These are phyloP conservation scores for Cordilura impudica DNA, from an alignment of 2,888 invertebrate genomes.

Conservation along the genomic window DNA sequence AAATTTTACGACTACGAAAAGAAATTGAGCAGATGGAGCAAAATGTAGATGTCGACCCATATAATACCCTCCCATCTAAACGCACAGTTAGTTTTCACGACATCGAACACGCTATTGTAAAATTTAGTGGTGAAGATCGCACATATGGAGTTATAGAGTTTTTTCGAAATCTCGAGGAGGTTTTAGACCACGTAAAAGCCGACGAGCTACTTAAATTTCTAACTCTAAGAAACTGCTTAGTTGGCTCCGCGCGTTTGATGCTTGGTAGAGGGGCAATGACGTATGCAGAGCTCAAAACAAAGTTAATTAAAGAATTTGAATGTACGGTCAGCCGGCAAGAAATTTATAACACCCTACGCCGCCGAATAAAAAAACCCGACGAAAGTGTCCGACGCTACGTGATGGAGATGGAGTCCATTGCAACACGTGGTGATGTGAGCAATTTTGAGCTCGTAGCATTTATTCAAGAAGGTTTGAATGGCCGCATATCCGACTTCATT, in stretches of 20 bases:
- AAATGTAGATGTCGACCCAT: background rate
- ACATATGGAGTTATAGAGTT: slow-evolving; percentile 43
- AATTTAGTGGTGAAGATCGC: slow-evolving; percentile 58
- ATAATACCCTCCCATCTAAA: background rate
- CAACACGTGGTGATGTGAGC: slow-evolving; percentile 39
- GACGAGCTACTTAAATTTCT: slow-evolving; percentile 50
- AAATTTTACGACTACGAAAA: too few relatives aligned
- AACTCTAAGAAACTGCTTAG: slow-evolving; percentile 48
- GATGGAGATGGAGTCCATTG: slow-evolving; percentile 56
- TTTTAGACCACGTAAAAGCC: slow-evolving; percentile 49
- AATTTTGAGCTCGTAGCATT: slow-evolving; percentile 57
- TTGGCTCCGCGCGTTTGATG: slow-evolving; percentile 35
- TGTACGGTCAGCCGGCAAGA: slow-evolving; percentile 43
- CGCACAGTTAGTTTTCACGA: slow-evolving; percentile 50
- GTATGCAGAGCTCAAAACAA: slow-evolving; percentile 38
- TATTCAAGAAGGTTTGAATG: slow-evolving; percentile 50
- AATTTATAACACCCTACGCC: slow-evolving; percentile 36
- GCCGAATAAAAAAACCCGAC: slow-evolving; percentile 22
- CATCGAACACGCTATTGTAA: slow-evolving; percentile 54
- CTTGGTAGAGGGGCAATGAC: slow-evolving; percentile 49
- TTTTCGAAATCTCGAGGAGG: slow-evolving; percentile 43
- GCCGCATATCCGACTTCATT: slow-evolving; percentile 34
- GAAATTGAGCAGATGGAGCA: too few relatives aligned
- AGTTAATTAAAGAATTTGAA: slow-evolving; percentile 35
- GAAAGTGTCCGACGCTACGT: slow-evolving; percentile 52